Evolutionary conservation across 2,113 vertebrate species (phyloP).

Genomic region (Cheirogaleus medius): DNA sequence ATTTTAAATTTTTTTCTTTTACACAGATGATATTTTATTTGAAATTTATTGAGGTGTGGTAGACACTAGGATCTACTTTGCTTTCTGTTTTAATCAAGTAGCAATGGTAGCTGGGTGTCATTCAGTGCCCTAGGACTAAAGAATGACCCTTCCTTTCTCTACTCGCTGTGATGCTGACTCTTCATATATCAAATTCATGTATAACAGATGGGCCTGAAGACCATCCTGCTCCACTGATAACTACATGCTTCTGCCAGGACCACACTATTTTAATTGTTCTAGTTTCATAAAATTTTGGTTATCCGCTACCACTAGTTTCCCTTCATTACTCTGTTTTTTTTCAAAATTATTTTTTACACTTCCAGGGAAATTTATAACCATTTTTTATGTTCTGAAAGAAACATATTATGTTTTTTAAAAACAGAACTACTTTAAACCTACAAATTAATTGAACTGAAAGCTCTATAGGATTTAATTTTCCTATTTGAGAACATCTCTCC

Average conservation of each 20-base stretch:
- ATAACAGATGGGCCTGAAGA: background rate
- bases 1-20: background rate
- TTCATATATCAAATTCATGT: background rate
- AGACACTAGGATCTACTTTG: background rate
- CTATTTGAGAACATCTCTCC: background rate
- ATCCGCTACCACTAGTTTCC: background rate
- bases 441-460: background rate
- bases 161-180: background rate
- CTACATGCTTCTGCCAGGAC: background rate
- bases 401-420: background rate
- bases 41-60: background rate
- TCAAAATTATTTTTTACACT: background rate
- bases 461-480: background rate
- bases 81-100: background rate
- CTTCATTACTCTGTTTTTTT: background rate
- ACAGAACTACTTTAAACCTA: background rate
- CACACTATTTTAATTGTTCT: background rate
- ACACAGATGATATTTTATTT: background rate
- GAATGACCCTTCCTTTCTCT: background rate
- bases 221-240: background rate
- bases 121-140: background rate
- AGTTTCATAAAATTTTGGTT: background rate
- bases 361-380: background rate
- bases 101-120: background rate
- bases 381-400: background rate